A percentile compares a stretch with the other conserved stretches of the same genome.
Conservation (phyloP, 2,113 vertebrate species). For the Macquaria ambigua region DNA sequence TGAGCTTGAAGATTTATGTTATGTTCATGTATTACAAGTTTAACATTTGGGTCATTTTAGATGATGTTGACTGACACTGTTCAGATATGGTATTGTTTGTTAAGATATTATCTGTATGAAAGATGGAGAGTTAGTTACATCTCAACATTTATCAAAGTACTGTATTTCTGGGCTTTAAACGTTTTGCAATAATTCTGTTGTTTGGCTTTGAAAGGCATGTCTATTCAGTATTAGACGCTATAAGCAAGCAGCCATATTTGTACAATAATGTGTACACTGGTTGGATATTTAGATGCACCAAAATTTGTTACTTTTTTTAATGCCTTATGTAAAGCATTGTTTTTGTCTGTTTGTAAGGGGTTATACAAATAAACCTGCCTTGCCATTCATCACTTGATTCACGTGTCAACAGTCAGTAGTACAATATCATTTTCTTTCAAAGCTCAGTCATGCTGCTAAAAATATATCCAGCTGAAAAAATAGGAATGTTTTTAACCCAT, state of each 20-base stretch:
- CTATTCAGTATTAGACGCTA: neutral
- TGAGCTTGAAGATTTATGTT: conserved; percentile 22
- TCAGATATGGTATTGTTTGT: conserved; percentile 10
- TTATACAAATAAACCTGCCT: conserved; percentile 25
- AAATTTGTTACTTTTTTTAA: neutral
- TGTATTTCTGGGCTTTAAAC: neutral
- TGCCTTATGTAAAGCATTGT: neutral
- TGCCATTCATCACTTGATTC: conserved; percentile 9
- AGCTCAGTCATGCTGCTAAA: conserved; percentile 28
- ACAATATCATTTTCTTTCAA: conserved; percentile 41
- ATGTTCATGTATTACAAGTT: conserved; percentile 24
- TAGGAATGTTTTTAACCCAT: conserved; percentile 34
- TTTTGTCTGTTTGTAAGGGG: neutral
- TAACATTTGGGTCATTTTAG: conserved; percentile 10
- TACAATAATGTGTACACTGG: neutral
- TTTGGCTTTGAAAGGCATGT: conserved; percentile 8
- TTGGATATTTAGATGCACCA: neutral
- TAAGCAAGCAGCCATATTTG: neutral
- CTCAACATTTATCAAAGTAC: neutral
- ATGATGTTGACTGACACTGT: conserved; percentile 17
- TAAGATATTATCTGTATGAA: neutral
- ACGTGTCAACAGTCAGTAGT: conserved; percentile 31
- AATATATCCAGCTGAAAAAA: conserved; percentile 46
- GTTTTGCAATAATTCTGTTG: neutral
- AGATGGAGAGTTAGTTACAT: neutral